Base-by-base conservation (phyloP, 2,113 vertebrate genomes). In the Crotalus horridus region DNA sequence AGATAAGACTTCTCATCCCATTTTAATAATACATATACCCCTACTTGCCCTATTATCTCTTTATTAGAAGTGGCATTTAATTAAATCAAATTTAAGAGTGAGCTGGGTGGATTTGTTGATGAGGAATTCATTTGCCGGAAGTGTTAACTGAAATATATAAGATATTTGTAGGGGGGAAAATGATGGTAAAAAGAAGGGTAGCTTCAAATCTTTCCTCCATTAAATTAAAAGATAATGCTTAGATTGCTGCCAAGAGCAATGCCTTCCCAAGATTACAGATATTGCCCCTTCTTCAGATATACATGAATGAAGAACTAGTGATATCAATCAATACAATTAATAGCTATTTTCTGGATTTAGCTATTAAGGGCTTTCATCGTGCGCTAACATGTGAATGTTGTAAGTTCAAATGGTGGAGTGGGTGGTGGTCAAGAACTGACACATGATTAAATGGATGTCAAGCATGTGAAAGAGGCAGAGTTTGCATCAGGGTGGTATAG, bases 11-110 rank as follows among this genome's bases (percentile, higher is more conserved):
- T 1, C 48, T 91, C 91, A 59, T 48, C 6, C 4, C 0, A 53
- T 29, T 94, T 93, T 91, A 2, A 6, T 87, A 87, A 1, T 4
- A 15, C 21, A 59, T n/a, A 2, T 89, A 55, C 2, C 89, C 54
- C 1, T n/a, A 88, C 93, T 91, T 90, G 61, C 17, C 6, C 3
- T 88, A 64, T 91, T 94, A 91, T 39, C 23, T 89, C 81, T 94
- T 94, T 95, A 92, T 94, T 58, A 87, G 26, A 90, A 89, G 9
- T 89, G n/a, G 39, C 26, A 59, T 74, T 93, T 94, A 92, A 95
- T 86, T 92, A 88, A 90, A 95, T 11, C 6, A 92, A 88, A 15
- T 81, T 26, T 90, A 93, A 87, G 81, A 88, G 51, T 64, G 5
- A 4, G 93, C 87, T 91, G 3, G 69, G 0, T 90, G 48, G 20